These are phyloP conservation scores for Drosophila nebulosa DNA, from an alignment of 1,140 invertebrate genomes.

Conservation along the genomic window DNA sequence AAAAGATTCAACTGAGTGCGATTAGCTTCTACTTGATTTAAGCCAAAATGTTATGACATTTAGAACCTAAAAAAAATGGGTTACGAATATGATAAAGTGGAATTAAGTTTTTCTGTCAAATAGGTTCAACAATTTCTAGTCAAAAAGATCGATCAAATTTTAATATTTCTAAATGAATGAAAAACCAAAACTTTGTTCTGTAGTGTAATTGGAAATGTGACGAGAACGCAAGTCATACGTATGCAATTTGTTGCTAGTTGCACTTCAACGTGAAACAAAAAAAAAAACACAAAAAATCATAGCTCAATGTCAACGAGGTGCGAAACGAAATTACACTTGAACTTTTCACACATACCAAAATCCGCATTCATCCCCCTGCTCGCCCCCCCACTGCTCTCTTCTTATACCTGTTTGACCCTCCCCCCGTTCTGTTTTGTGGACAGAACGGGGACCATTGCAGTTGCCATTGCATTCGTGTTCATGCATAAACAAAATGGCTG, in stretches of 20 bases:
- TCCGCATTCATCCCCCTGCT: not conserved
- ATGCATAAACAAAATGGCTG: slow-evolving; percentile 77
- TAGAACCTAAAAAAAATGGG: too few species aligned
- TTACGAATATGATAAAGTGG: too few species aligned
- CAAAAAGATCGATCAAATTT: too few species aligned
- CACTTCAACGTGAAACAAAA: slow-evolving; percentile 7
- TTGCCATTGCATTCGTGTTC: slow-evolving; percentile 64
- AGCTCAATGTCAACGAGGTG: slow-evolving; percentile 62
- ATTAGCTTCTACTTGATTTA: too few species aligned
- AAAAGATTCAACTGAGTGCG: too few species aligned
- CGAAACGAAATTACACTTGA: slow-evolving; percentile 62
- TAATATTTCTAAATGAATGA: too few species aligned
- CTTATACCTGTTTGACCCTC: not conserved
- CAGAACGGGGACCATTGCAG: slow-evolving; percentile 17
- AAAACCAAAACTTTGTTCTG: too few species aligned
- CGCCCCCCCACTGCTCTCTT: too few species aligned
- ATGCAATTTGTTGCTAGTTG: not conserved
- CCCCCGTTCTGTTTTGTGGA: not conserved
- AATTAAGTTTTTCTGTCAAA: too few species aligned
- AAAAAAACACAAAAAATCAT: slow-evolving; percentile 28
- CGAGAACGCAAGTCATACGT: not conserved
- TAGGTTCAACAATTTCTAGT: too few species aligned
- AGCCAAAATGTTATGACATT: too few species aligned
- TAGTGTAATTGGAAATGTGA: not conserved
- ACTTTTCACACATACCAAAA: slow-evolving; percentile 2